Conservation (phyloP, 1,140 invertebrate species). For the Galleria mellonella region DNA sequence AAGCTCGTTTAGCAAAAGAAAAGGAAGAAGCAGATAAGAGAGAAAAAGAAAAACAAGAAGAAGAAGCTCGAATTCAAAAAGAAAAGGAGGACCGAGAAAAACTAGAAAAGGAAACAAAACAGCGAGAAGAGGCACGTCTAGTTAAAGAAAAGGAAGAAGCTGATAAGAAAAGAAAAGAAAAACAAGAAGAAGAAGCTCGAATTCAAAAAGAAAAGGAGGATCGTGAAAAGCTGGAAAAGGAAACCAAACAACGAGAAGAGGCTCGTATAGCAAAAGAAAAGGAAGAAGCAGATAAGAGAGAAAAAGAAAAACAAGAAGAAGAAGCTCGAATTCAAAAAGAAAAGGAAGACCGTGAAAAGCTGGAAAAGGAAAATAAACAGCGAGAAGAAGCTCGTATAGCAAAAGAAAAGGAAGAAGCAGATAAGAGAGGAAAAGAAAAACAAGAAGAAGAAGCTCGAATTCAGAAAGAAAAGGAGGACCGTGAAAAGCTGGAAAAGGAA, state of each 20-base stretch:
- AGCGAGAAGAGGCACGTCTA: slow-evolving; percentile 16
- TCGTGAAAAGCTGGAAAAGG: slow-evolving; percentile 9
- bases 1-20: slow-evolving; percentile 12
- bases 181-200: slow-evolving; percentile 17
- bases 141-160: slow-evolving; percentile 22
- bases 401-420: slow-evolving; percentile 11
- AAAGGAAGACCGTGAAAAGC: slow-evolving; percentile 25
- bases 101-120: slow-evolving; percentile 9
- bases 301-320: slow-evolving; percentile 11
- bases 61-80: slow-evolving; percentile 4
- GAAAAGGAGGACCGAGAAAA: slow-evolving; percentile 8
- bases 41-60: slow-evolving; percentile 15
- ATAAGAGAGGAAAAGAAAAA: slow-evolving; percentile 15
- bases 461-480: slow-evolving; percentile 19
- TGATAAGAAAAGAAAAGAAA: slow-evolving; percentile 6
- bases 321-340: slow-evolving; percentile 19
- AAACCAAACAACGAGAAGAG: slow-evolving; percentile 11
- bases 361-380: slow-evolving; percentile 9
- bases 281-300: slow-evolving; percentile 9
- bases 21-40: slow-evolving; percentile 10
- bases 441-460: slow-evolving; percentile 16
- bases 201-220: slow-evolving; percentile 16
- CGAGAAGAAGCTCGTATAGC: background rate
- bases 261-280: slow-evolving; percentile 15
- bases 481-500: slow-evolving; percentile 18